Base-by-base conservation (phyloP, 2,888 invertebrate species). In the Tetragonisca angustula region DNA sequence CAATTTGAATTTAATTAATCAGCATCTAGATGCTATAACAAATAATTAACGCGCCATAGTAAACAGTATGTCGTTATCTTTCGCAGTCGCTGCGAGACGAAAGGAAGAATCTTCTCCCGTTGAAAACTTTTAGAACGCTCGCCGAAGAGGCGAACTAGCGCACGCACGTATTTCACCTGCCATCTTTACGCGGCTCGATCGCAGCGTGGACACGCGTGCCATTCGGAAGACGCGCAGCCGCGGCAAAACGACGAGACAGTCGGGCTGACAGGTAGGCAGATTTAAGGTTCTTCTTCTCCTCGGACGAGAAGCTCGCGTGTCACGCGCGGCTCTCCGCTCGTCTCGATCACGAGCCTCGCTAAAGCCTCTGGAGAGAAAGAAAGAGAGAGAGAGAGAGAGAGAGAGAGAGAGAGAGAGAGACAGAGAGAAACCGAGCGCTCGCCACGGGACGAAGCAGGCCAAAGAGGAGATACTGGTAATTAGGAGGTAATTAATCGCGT, bases 401-500 rank as follows among this genome's bases (percentile, higher is more conserved):
- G 75, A 61, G 84, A 84, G 84, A 85, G 49, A 68, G 32, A 79
- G 76, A 84, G 75, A 64, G 84, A 84, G 49, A 68, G 43, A 79
- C 75, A 84, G 75, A 64, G 84, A 84, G 84, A 85, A 76, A 65
- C 65, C 72, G 72, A 54, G 59, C 27, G 54, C 64, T 59, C 73
- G 69, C 61, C 65, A 54, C 61, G 75, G 52, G 83, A 76, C 85
- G 79, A 82, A 81, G 77, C 79, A 68, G 77, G 81, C 83, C 76
- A 64, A 79, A 84, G 87, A 76, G 84, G 81, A 88, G 91, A 90
- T 88, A 86, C 90, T 86, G 90, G 88, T 92, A 93, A 93, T 93
- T 93, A 92, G 92, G 89, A 85, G 91, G 89, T 92, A 93, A 93
- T 93, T 93, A 93, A 93, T 93, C 92, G 91, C 89, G 89, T 91